Conservation (phyloP, 1,140 invertebrate genomes). For the Euura saliciscinereae region DNA sequence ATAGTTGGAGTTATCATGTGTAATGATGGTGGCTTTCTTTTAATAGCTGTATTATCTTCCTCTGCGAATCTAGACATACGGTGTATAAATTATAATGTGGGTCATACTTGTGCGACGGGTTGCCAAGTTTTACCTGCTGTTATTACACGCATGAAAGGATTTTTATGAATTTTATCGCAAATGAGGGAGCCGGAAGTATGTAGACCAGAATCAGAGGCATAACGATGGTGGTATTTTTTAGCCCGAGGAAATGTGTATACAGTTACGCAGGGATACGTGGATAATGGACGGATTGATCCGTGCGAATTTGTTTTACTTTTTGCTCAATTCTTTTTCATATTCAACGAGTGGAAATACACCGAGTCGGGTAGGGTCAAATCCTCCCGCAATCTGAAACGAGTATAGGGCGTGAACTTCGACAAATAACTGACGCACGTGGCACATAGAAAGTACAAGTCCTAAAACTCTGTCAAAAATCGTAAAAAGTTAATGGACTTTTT, state of each 20-base stretch:
- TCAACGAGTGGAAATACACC: not conserved
- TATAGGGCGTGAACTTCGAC: not conserved
- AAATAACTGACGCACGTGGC: not conserved
- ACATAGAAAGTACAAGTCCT: not conserved
- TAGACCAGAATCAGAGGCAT: not conserved
- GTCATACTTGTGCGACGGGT: not conserved
- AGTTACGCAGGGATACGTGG: too few relatives aligned
- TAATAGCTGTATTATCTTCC: not conserved
- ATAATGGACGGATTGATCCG: constrained; percentile 5
- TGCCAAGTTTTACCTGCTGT: not conserved
- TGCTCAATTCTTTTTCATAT: not conserved
- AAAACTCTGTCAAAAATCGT: constrained; percentile 1
- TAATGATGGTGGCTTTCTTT: not conserved
- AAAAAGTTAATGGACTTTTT: not conserved
- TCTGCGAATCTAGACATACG: not conserved
- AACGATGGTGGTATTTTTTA: not conserved
- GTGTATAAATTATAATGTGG: not conserved
- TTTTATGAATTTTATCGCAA: constrained; percentile 4
- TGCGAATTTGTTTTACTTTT: constrained; percentile 1
- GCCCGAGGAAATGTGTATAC: not conserved
- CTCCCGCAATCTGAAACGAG: too few relatives aligned
- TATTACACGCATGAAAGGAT: not conserved
- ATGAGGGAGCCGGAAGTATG: not conserved
- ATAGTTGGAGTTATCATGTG: not conserved
- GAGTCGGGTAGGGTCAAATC: too few relatives aligned